These are phyloP conservation scores for Athetis lepigone DNA, from an alignment of 2,888 invertebrate genomes.

Conservation along the genomic window DNA sequence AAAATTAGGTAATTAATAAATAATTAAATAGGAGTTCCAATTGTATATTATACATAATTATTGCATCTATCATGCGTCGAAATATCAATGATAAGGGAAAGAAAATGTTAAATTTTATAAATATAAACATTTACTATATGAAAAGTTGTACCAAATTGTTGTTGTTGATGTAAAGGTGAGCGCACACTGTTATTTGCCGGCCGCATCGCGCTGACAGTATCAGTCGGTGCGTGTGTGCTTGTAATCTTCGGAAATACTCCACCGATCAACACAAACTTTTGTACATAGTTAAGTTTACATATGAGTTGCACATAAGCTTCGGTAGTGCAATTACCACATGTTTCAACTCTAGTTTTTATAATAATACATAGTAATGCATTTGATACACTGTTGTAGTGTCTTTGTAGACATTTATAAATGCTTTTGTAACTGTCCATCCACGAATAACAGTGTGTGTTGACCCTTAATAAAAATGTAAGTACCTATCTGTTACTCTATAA, in stretches of 20 bases:
- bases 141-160: constrained; percentile 69
- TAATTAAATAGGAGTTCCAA: constrained; percentile 89
- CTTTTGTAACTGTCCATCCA: constrained; percentile 14
- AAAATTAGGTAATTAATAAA: constrained; percentile 89
- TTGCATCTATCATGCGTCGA: constrained; percentile 79
- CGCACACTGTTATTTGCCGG: constrained; percentile 42
- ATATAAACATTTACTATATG: constrained; percentile 63
- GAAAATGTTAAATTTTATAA: constrained; percentile 66
- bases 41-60: constrained; percentile 89
- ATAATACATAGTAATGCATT: constrained; percentile 29
- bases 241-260: constrained; percentile 20
- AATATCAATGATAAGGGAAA: constrained; percentile 68
- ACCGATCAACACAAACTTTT: constrained; percentile 27
- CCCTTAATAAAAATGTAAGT: constrained; percentile 24
- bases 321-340: constrained; percentile 35
- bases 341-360: constrained; percentile 26
- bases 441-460: constrained; percentile 41
- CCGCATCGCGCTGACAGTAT: constrained; percentile 3
- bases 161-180: constrained; percentile 54
- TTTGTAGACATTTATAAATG: constrained; percentile 29
- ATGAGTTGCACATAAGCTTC: constrained; percentile 47
- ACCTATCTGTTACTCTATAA: constrained; percentile 32
- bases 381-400: constrained; percentile 33
- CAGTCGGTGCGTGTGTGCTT: constrained; percentile 26
- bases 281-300: constrained; percentile 53